A percentile compares a stretch with the other conserved stretches of the same genome.
phyloP scores from a whole-genome alignment of 92 coral and sea anemone species.

The Hydrozoanthus gracilis region DNA sequence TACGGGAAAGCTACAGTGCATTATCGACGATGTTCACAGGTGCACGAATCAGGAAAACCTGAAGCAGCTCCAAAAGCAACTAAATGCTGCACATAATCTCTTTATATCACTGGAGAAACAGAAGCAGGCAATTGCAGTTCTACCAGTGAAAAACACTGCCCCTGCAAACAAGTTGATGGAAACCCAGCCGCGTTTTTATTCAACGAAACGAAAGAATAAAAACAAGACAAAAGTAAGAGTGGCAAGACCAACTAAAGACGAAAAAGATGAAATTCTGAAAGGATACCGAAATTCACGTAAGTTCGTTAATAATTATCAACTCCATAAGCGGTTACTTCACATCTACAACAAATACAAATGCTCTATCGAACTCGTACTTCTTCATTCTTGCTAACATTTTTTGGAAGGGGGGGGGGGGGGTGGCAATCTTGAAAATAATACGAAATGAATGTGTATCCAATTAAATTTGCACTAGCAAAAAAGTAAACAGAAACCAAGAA shows the following conservation, averaged over 20 bases:
- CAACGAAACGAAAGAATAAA: slow-evolving; percentile 56
- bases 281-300: slow-evolving; percentile 38
- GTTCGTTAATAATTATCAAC: slow-evolving; percentile 1
- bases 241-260: slow-evolving; percentile 59
- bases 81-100: slow-evolving; percentile 37
- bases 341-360: background rate
- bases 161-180: slow-evolving; percentile 62
- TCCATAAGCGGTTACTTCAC: background rate
- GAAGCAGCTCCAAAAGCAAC: slow-evolving; percentile 37
- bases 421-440: background rate
- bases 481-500: too few relatives aligned
- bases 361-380: background rate
- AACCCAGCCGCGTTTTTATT: slow-evolving; percentile 55
- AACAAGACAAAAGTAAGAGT: slow-evolving; percentile 55
- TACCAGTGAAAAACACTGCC: slow-evolving; percentile 9
- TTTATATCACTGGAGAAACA: slow-evolving; percentile 55
- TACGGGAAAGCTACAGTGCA: slow-evolving; percentile 24
- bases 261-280: slow-evolving; percentile 35
- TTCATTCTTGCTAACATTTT: slow-evolving; percentile 17
- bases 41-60: slow-evolving; percentile 34
- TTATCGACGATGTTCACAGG: slow-evolving; percentile 19
- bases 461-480: background rate
- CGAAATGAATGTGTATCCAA: background rate
- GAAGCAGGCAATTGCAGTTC: slow-evolving; percentile 26
- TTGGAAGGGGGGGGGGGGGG: background rate